A percentile compares a stretch with the other conserved stretches of the same genome.
phyloP scores from a whole-genome alignment of 2,888 invertebrate genomes.

The Acholoe squamosa region DNA sequence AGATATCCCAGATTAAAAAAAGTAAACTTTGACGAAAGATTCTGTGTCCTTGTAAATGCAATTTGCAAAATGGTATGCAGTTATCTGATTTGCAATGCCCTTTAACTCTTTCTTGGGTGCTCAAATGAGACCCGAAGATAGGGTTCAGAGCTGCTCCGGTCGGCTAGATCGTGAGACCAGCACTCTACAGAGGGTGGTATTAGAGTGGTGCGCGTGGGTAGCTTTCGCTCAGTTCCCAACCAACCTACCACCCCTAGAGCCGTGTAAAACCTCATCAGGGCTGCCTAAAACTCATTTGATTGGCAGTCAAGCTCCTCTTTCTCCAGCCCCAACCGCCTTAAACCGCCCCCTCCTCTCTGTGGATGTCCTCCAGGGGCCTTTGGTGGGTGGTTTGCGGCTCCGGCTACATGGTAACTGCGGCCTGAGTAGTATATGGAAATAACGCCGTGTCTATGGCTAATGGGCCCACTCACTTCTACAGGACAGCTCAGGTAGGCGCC shows the following conservation, averaged over 20 bases:
- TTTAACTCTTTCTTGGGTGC: background rate
- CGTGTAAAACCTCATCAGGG: background rate
- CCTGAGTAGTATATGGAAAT: constrained; percentile 16
- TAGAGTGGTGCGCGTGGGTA: no score
- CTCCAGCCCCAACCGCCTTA: no score
- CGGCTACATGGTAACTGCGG: background rate
- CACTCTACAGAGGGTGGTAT: no score
- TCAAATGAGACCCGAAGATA: background rate
- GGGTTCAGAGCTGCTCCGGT: background rate
- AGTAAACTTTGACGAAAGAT: no score
- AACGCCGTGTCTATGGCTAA: background rate
- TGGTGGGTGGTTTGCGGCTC: background rate
- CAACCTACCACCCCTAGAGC: background rate
- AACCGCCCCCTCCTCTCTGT: no score
- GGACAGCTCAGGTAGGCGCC: background rate
- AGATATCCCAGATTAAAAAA: no score
- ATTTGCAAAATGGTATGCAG: no score
- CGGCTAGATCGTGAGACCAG: no score
- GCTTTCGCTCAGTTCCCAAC: no score
- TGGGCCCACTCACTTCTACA: background rate
- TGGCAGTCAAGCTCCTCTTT: background rate
- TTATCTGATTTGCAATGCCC: background rate
- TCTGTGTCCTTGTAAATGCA: no score
- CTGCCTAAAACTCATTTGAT: background rate
- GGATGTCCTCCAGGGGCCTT: background rate